phyloP scores from a whole-genome alignment of 2,888 invertebrate genomes.

The Acanthopleura granulata region DNA sequence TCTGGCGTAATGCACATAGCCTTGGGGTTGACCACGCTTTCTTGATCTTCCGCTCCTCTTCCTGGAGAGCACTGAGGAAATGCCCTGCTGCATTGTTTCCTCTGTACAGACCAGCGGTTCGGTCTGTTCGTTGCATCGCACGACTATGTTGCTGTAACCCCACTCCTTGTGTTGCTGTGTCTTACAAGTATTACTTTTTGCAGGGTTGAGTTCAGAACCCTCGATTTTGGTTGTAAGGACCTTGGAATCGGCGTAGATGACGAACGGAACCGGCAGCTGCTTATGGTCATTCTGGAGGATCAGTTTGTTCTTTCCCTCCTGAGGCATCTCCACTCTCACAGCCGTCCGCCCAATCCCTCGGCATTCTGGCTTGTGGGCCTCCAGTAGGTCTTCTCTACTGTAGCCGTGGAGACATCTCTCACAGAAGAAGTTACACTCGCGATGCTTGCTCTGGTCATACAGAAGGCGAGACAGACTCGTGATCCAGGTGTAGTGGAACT shows the following conservation, averaged over 20 bases:
- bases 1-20: too few relatives aligned
- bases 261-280: slow-evolving; percentile 21
- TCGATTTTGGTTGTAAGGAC: slow-evolving; percentile 23
- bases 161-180: too few relatives aligned
- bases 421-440: slow-evolving; percentile 22
- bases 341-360: slow-evolving; percentile 16
- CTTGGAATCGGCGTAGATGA: slow-evolving; percentile 27
- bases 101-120: too few relatives aligned
- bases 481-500: too few relatives aligned
- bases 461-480: slow-evolving; percentile 13
- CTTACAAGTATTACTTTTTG: slow-evolving; percentile 22
- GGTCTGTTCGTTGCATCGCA: too few relatives aligned
- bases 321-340: slow-evolving; percentile 21
- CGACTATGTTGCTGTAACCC: too few relatives aligned
- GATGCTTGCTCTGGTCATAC: slow-evolving; percentile 9
- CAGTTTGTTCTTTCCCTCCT: slow-evolving; percentile 20
- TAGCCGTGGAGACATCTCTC: slow-evolving; percentile 24
- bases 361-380: slow-evolving; percentile 24
- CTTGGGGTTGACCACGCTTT: neutral
- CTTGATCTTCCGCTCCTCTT: slow-evolving; percentile 12
- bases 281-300: slow-evolving; percentile 23
- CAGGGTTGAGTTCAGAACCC: slow-evolving; percentile 19
- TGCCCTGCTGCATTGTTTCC: neutral
- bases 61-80: slow-evolving; percentile 18
- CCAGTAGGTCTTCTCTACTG: slow-evolving; percentile 20